These are phyloP conservation scores for Drosophila vallismaia DNA, from an alignment of 2,888 invertebrate species.

Conservation along the genomic window DNA sequence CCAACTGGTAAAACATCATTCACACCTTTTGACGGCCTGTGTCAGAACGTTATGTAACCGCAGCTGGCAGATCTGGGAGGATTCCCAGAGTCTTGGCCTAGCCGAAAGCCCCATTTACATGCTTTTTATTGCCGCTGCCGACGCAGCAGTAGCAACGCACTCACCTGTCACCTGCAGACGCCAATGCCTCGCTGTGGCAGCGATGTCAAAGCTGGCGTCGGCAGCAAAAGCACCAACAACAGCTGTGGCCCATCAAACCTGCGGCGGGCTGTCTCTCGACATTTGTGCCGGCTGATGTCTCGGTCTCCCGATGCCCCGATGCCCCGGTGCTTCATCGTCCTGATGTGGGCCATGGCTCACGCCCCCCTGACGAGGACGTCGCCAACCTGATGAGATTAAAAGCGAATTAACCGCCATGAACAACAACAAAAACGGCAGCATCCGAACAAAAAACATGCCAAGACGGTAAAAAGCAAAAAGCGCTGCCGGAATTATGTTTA, in stretches of 20 bases:
- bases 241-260: slow-evolving; percentile 49
- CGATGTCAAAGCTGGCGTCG: slow-evolving; percentile 6
- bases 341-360: slow-evolving; percentile 53
- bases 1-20: slow-evolving; percentile 33
- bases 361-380: slow-evolving; percentile 41
- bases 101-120: slow-evolving; percentile 58
- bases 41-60: slow-evolving; percentile 54
- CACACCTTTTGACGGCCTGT: slow-evolving; percentile 38
- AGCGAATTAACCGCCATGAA: slow-evolving; percentile 66
- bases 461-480: slow-evolving; percentile 39
- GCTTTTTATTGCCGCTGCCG: slow-evolving; percentile 62
- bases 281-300: slow-evolving; percentile 25
- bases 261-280: slow-evolving; percentile 50
- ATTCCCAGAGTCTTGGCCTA: slow-evolving; percentile 34
- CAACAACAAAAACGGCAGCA: slow-evolving; percentile 40
- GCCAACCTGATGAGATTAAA: slow-evolving; percentile 68
- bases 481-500: slow-evolving; percentile 61
- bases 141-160: slow-evolving; percentile 35
- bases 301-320: not conserved
- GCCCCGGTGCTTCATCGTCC: slow-evolving; percentile 1
- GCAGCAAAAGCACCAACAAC: slow-evolving; percentile 24
- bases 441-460: slow-evolving; percentile 31
- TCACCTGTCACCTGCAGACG: slow-evolving; percentile 65
- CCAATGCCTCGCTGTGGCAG: slow-evolving; percentile 11
- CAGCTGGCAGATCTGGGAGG: slow-evolving; percentile 23